Evolutionary conservation across 2,113 vertebrate species (phyloP).

Genomic region (Agelaius tricolor): DNA sequence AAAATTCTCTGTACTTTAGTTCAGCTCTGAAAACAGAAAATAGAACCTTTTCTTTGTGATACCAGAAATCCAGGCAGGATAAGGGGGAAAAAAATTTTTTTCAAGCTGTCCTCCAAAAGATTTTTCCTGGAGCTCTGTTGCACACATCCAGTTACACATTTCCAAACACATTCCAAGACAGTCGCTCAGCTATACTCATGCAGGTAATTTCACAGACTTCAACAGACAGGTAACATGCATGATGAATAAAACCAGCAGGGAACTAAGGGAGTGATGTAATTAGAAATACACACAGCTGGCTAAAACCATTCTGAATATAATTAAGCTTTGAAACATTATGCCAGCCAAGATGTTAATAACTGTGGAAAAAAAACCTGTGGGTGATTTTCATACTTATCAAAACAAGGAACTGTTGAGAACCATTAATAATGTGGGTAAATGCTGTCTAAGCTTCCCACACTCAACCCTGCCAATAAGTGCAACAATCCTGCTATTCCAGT

Average conservation of each 20-base stretch:
- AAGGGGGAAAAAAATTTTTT: neutral
- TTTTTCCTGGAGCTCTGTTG: neutral
- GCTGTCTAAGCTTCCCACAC: conserved; percentile 68
- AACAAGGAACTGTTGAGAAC: conserved; percentile 63
- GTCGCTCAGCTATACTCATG: neutral
- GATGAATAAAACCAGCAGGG: neutral
- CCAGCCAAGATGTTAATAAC: conserved; percentile 44
- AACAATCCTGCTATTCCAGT: conserved; percentile 64
- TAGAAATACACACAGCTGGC: neutral
- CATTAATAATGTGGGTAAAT: conserved; percentile 54
- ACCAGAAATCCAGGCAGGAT: neutral
- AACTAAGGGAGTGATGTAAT: conserved; percentile 7
- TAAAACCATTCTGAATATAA: conserved; percentile 36
- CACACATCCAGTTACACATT: neutral
- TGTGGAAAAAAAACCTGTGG: neutral
- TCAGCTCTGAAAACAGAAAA: neutral
- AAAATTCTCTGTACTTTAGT: neutral
- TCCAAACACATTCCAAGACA: neutral
- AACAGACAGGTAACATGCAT: neutral
- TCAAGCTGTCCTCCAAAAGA: no score
- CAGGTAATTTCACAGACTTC: neutral
- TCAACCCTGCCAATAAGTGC: conserved; percentile 34
- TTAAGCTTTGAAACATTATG: conserved; percentile 52
- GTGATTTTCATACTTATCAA: conserved; percentile 67
- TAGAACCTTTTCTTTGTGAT: neutral